phyloP scores from a whole-genome alignment of 2,113 vertebrate genomes.

The Melanocharis versteri region DNA sequence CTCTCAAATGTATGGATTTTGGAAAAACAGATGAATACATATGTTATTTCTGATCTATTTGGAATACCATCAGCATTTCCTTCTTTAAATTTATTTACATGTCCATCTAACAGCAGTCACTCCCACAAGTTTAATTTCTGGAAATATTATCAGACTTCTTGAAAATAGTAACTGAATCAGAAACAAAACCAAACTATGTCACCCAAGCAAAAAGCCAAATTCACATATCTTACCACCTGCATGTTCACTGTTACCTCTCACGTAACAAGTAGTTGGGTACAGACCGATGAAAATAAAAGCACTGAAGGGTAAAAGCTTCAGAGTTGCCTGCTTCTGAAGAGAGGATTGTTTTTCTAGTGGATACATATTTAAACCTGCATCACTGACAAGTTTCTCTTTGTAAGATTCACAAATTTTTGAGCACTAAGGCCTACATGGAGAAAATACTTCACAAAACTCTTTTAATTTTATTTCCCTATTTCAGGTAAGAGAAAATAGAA shows the following conservation, averaged over 20 bases:
- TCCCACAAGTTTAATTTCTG: not conserved
- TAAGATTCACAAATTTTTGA: not conserved
- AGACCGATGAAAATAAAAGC: not conserved
- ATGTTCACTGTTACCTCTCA: not conserved
- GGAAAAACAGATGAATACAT: not conserved
- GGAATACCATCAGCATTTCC: not conserved
- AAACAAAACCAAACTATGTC: not conserved
- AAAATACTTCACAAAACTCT: not conserved
- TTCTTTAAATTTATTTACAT: not conserved
- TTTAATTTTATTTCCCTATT: not conserved
- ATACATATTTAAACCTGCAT: not conserved
- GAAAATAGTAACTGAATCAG: not conserved
- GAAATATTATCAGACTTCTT: not conserved
- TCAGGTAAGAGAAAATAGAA: not conserved
- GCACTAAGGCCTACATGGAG: not conserved
- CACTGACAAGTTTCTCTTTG: not conserved
- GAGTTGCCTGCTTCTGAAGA: not conserved
- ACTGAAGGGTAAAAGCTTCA: not conserved
- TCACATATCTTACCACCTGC: not conserved
- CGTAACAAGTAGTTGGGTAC: not conserved
- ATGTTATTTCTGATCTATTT: not conserved
- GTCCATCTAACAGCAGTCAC: not conserved
- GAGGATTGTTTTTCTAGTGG: not conserved
- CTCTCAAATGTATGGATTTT: not conserved
- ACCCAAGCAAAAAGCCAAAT: not conserved